Conservation (phyloP, 2,797 vertebrate genomes). For the Spizella passerina region DNA sequence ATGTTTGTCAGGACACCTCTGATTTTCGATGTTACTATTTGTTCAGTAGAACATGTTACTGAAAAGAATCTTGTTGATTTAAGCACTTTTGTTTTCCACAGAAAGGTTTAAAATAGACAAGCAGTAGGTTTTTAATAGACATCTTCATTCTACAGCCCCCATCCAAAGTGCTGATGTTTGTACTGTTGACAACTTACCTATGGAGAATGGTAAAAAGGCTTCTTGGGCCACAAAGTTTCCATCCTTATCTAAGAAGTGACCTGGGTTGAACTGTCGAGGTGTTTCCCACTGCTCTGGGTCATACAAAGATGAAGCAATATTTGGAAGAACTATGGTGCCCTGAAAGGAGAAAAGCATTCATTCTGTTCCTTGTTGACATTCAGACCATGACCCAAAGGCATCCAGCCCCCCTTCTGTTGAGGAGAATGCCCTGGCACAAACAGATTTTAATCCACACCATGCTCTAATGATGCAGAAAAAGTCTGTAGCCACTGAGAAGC, state of each 20-base stretch:
- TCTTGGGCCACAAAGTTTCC: slow-evolving; percentile 63
- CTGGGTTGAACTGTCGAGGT: slow-evolving; percentile 62
- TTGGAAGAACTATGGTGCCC: slow-evolving; percentile 67
- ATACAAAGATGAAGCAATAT: slow-evolving; percentile 60
- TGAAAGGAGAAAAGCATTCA: not conserved
- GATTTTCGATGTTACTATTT: not conserved
- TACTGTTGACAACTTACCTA: slow-evolving; percentile 16
- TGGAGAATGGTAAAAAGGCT: slow-evolving; percentile 68
- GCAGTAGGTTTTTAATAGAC: not conserved
- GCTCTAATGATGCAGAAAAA: not conserved
- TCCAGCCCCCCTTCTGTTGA: not conserved
- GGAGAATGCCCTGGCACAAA: not conserved
- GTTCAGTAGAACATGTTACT: not conserved
- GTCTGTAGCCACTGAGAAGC: not conserved
- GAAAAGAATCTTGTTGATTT: not conserved
- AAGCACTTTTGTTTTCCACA: not conserved
- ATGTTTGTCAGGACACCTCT: not conserved
- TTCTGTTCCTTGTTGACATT: not conserved
- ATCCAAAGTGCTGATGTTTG: not conserved
- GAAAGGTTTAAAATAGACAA: not conserved
- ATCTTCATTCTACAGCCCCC: not conserved
- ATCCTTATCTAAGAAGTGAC: slow-evolving; percentile 67
- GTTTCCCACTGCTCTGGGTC: slow-evolving; percentile 66
- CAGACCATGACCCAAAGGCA: not conserved
- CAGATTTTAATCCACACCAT: not conserved